Evolutionary conservation across 1,140 invertebrate species (phyloP), one percentile per base, ranked within the genome.

Genomic region (Holcopasites calliopsidis): DNA sequence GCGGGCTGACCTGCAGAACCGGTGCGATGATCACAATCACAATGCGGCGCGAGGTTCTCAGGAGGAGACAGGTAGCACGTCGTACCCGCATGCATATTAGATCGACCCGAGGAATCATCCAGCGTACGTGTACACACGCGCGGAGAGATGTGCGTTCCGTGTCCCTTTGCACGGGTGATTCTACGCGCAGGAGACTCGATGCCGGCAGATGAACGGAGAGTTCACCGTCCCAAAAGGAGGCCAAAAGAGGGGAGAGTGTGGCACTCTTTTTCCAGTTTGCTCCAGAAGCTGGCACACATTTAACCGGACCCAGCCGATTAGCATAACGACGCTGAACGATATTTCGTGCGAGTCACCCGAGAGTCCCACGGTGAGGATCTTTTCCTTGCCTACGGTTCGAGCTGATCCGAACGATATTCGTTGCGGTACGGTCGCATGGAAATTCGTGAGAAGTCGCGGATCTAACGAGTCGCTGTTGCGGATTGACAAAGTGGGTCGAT

Each of bases 51-150:
- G 69, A 79, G 77, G 78, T 85, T 87, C 83, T 86, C 80, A 83
- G 84, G 86, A 85, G 87, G 87, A 87, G 85, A 87, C 86, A 87
- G 86, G 85, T 87, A 87, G 86, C 85, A 52, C 82, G 47, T 52
- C 68, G 74, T 61, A 55, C 64, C 80, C 64, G 82, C 83, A 85
- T 85, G 80, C 35, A 84, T 84, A n/a, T n/a, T 84, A 84, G 70
- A 80, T 79, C 55, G 50, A 70, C 16, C 55, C n/a, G n/a, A n/a
- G n/a, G 31, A 80, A 54, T 60, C 57, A 72, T 82, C 71, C 47
- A 28, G 4, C 18, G 42, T 66, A 66, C 44, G 78, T 82, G 66
- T 52, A 79, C 68, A 76, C 77, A 76, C 76, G 65, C 44, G 54
- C 52, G 28, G 28, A 73, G 6, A 58, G 8, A 28, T 28, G 3